Evolutionary conservation across 2,113 vertebrate genomes (phyloP).

Genomic region (Montifringilla adamsi): DNA sequence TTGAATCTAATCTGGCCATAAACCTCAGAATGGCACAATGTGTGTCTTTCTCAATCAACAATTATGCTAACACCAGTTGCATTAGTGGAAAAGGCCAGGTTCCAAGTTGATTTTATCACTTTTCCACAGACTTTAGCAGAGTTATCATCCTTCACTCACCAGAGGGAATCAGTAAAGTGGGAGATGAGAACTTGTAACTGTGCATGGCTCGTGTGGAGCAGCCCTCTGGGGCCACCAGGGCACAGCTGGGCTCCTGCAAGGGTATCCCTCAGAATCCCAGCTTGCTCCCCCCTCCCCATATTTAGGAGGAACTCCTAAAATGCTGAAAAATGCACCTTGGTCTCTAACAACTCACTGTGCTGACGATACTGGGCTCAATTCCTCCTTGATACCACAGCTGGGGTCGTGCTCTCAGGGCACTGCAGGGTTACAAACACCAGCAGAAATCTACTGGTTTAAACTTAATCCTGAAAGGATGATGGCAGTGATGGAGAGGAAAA

Average conservation of each 20-base stretch:
- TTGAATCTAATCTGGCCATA: neutral
- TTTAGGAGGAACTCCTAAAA: neutral
- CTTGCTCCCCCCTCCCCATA: neutral
- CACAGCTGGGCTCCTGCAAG: neutral
- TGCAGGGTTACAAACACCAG: neutral
- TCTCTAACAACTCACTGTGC: neutral
- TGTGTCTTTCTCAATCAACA: neutral
- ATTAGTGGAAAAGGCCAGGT: neutral
- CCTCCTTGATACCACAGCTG: neutral
- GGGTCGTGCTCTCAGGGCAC: neutral
- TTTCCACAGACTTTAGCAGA: neutral
- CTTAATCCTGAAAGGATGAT: conserved; percentile 23
- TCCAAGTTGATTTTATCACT: neutral
- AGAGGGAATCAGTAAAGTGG: neutral
- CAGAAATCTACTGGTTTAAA: conserved; percentile 11
- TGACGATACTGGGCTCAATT: neutral
- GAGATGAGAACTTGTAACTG: neutral
- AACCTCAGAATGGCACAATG: neutral
- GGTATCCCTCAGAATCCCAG: neutral
- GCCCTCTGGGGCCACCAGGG: neutral
- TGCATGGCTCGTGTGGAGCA: neutral
- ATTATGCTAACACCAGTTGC: neutral
- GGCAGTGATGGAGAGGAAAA: conserved; percentile 21
- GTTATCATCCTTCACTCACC: neutral
- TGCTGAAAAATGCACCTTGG: neutral